Conservation (phyloP, 2,113 vertebrate species). For the Alligator mississippiensis region DNA sequence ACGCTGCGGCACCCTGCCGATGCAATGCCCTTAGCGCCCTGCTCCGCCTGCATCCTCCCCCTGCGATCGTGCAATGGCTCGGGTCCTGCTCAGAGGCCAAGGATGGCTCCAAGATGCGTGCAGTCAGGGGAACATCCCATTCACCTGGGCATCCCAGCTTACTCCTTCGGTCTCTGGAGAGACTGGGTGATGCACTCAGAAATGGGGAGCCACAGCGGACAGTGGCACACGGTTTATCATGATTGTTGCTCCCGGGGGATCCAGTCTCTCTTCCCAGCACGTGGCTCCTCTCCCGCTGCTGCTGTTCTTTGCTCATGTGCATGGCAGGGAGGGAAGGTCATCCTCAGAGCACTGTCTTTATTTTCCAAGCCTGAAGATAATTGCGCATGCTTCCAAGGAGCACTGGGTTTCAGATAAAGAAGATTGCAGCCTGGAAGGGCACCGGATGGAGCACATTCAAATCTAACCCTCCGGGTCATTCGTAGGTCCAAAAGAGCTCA, state of each 20-base stretch:
- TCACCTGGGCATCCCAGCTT: neutral
- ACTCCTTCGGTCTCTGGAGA: neutral
- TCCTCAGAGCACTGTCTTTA: neutral
- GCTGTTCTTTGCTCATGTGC: neutral
- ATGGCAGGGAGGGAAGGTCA: neutral
- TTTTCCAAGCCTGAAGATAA: neutral
- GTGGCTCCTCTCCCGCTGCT: neutral
- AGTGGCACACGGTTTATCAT: neutral
- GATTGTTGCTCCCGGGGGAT: neutral
- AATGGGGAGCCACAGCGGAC: neutral
- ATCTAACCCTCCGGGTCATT: neutral
- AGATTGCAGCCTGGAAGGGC: neutral
- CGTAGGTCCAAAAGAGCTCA: neutral
- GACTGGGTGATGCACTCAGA: neutral
- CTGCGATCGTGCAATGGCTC: neutral
- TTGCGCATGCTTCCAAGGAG: neutral
- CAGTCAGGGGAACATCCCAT: neutral
- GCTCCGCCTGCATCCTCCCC: neutral
- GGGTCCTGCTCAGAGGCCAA: neutral
- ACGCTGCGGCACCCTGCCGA: neutral
- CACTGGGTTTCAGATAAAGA: neutral
- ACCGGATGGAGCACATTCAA: neutral
- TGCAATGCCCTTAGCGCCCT: neutral
- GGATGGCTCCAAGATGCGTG: neutral
- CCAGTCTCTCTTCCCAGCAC: neutral